Evolutionary conservation across 2,113 vertebrate species (phyloP), one percentile per base, ranked within the genome.

Genomic region (Turdus rufiventris): DNA sequence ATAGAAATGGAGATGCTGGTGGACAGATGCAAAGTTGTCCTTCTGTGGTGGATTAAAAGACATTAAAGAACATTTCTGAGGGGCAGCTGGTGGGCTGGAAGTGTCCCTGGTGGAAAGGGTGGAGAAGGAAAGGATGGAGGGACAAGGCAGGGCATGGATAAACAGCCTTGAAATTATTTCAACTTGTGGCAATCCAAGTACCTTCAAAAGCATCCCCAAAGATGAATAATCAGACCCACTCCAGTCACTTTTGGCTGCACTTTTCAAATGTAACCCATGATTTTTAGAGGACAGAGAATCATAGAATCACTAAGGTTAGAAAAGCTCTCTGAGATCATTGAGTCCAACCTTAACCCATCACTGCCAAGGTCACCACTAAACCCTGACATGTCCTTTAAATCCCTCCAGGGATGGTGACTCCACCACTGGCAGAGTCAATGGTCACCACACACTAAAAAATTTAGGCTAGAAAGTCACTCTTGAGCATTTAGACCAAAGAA

Each of bases 1-100:
- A 94, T 94, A 95, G 85, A 91, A 87, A 36, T 42, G 28, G 93
- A 56, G 90, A 33, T 94, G 68, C 78, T 85, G 72, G 47, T 56
- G 91, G 72, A 85, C 78, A 95, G 78, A 95, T 94, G 89, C 51
- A 95, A 75, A 70, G 9, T 71, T 1, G 4, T 79, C 77, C 33
- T 91, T 89, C 20, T 8, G 24, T 70, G 84, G 31, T 72, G 38
- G 71, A 54, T 89, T 82, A 91, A 65, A 65, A 87, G 65, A 28
- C 18, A 65, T 57, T n/a, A 78, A 47, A 76, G 61, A 77, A 25
- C 11, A 13, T 18, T 89, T 78, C 58, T 53, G 50, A 91, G 54
- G 21, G 70, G 53, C 50, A 79, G 5, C n/a, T 21, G 29, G 28
- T 45, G 72, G 56, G 73, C 31, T 85, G 78, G 42, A 53, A 1